phyloP scores from a whole-genome alignment of 2,797 vertebrate genomes.

The Dromococcyx pavoninus region DNA sequence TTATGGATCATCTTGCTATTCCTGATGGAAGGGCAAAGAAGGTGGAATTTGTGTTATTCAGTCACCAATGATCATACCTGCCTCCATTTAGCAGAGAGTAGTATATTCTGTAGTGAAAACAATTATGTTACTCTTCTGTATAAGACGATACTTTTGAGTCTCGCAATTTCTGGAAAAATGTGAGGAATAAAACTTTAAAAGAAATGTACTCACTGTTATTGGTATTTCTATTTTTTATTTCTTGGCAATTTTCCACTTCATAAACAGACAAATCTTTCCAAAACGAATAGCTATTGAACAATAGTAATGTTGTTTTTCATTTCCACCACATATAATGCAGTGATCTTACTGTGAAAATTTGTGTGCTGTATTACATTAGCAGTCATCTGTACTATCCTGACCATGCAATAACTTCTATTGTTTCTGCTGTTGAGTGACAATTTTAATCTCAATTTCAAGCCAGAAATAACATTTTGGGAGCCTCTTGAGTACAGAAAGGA shows the following conservation, averaged over 20 bases:
- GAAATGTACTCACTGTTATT: background rate
- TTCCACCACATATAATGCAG: background rate
- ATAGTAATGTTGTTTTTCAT: background rate
- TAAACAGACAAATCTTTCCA: background rate
- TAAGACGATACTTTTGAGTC: background rate
- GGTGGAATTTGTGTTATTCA: background rate
- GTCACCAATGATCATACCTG: accelerated
- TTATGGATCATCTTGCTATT: background rate
- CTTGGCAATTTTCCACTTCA: constrained; percentile 13
- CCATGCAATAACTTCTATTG: background rate
- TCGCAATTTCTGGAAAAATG: background rate
- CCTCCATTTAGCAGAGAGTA: background rate
- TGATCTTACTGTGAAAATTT: background rate
- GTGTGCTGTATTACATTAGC: background rate
- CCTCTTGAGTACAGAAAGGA: background rate
- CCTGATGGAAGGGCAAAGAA: background rate
- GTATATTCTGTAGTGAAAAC: background rate
- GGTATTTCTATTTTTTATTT: background rate
- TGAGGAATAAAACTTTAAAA: background rate
- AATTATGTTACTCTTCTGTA: background rate
- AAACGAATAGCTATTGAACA: background rate
- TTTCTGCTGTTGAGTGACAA: constrained; percentile 30
- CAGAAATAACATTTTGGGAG: constrained; percentile 14
- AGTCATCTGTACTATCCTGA: background rate
- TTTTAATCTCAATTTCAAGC: constrained; percentile 44